Evolutionary conservation across 2,113 vertebrate species (phyloP), one percentile per base, ranked within the genome.

Genomic region (Sander lucioperca): DNA sequence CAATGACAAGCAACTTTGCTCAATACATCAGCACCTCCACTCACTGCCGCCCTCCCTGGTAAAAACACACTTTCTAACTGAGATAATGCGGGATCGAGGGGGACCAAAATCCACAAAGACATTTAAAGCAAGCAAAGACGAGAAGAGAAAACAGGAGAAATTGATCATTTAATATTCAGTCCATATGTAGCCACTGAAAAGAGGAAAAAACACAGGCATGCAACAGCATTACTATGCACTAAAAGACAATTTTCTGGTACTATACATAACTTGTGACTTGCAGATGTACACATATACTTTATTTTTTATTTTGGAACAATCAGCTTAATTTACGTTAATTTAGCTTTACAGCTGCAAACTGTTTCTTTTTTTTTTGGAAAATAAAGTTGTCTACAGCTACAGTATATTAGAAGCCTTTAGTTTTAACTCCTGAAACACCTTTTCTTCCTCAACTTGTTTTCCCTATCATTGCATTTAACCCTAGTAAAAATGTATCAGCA

Each of bases 11-110:
- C 96, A 96, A 97, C 97, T 96, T 95, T 87, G 94, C 93, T 94
- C 96, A 95, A 96, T 97, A 97, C 97, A 97, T 98, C 96, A 98
- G 97, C 96, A 92, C 96, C 96, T 97, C 95, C 92, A 90, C 95
- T 95, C 92, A 76, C 86, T 94, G 74, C 88, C 72, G 93, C 94
- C 95, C 94, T 94, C 90, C 90, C 84, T 82, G 87, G 87, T 86
- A 86, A 93, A 95, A 96, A 95, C 94, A 96, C 94, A 93, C 92
- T 94, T 96, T 94, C 94, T 95, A 93, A 94, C 94, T 93, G 94
- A 94, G 94, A 95, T 94, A 90, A 74, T 84, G 68, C 61, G 80
- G 66, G 73, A 83, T 47, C 76, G 83, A 86, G 73, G 79, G 66
- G 79, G 76, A 74, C 65, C 27, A 57, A 63, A 76, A 85, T 86